These are phyloP conservation scores for Rissa tridactyla DNA, from an alignment of 2,113 vertebrate species.

Conservation along the genomic window DNA sequence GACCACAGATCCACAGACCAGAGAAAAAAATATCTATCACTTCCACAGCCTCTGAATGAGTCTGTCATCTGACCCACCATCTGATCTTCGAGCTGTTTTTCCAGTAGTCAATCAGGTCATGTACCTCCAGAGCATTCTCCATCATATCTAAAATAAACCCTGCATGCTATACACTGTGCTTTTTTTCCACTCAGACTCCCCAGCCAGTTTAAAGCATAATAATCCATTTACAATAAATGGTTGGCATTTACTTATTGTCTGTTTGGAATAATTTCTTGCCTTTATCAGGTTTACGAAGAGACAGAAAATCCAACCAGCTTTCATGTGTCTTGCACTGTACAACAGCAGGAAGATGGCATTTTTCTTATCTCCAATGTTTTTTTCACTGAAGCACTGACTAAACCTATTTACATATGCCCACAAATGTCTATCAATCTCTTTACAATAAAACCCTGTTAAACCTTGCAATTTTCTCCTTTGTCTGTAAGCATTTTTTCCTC, in stretches of 20 bases:
- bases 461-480: conserved; percentile 50
- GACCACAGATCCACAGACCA: background rate
- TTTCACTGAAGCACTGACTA: conserved; percentile 41
- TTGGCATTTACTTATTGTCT: conserved; percentile 47
- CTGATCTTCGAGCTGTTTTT: background rate
- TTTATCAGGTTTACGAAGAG: conserved; percentile 50
- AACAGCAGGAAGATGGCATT: conserved; percentile 51
- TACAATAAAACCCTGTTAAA: conserved; percentile 45
- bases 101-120: background rate
- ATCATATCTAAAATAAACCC: background rate
- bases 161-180: fast-evolving
- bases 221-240: background rate
- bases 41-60: background rate
- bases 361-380: conserved; percentile 61
- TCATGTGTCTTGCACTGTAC: conserved; percentile 15
- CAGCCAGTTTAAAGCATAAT: background rate
- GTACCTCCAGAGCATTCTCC: background rate
- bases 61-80: background rate
- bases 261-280: conserved; percentile 36
- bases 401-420: conserved; percentile 53
- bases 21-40: background rate
- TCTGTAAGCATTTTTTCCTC: conserved; percentile 10
- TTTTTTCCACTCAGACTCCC: background rate
- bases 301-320: conserved; percentile 33
- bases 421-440: conserved; percentile 61